These are phyloP conservation scores for Craseonycteris thonglongyai DNA, from an alignment of 2,113 vertebrate genomes.

Conservation along the genomic window DNA sequence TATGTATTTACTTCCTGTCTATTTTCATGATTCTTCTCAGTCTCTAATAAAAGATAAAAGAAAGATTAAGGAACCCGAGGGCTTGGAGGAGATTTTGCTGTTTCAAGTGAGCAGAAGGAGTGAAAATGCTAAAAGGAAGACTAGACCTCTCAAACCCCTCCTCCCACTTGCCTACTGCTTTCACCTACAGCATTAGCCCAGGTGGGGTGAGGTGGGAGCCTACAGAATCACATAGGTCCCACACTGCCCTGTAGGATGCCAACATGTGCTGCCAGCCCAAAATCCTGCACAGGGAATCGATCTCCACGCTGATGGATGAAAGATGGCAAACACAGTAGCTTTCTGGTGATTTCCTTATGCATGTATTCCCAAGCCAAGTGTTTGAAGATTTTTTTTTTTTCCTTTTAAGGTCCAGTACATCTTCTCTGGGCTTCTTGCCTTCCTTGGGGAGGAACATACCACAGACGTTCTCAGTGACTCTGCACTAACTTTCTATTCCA, in stretches of 20 bases:
- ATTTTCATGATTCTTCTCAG: neutral
- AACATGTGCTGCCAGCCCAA: neutral
- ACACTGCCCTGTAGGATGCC: neutral
- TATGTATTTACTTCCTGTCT: neutral
- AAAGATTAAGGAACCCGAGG: neutral
- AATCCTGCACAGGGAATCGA: neutral
- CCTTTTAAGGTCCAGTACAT: slow-evolving; percentile 41
- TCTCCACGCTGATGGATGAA: neutral
- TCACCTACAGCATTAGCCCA: neutral
- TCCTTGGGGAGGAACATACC: neutral
- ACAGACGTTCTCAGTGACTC: neutral
- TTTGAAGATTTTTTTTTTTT: slow-evolving; percentile 53
- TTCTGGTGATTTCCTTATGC: slow-evolving; percentile 41
- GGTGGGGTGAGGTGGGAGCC: neutral
- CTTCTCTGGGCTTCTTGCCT: slow-evolving; percentile 32
- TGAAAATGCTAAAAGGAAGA: neutral
- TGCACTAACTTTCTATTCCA: slow-evolving; percentile 39
- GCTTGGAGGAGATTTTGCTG: neutral
- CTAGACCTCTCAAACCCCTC: neutral
- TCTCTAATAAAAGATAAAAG: neutral
- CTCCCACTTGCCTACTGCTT: neutral
- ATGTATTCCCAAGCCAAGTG: slow-evolving; percentile 58
- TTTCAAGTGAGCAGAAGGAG: neutral
- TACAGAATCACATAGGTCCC: neutral
- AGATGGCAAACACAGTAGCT: slow-evolving; percentile 55